These are phyloP conservation scores for Periophthalmus modestus DNA, from an alignment of 2,113 vertebrate genomes.

Conservation along the genomic window DNA sequence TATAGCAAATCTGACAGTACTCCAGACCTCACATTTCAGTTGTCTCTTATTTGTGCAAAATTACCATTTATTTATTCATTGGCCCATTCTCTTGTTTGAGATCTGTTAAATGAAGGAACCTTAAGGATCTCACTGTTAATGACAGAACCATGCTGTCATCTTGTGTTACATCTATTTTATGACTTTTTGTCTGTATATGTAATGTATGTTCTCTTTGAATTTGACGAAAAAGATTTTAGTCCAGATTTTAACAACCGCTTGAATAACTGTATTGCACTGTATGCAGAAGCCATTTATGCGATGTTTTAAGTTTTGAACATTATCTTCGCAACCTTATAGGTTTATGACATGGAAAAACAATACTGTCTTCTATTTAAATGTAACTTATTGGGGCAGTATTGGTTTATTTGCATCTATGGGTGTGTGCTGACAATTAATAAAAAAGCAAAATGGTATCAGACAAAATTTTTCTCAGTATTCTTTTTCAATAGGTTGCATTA, in stretches of 20 bases:
- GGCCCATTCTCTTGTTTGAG: conserved; percentile 41
- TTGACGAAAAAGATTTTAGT: conserved; percentile 36
- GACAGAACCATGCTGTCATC: conserved; percentile 11
- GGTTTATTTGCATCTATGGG: conserved; percentile 49
- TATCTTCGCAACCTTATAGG: conserved; percentile 53
- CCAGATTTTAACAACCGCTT: conserved; percentile 38
- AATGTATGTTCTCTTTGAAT: conserved; percentile 19
- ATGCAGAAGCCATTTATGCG: conserved; percentile 56
- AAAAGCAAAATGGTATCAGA: conserved; percentile 26
- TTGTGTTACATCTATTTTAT: conserved; percentile 9
- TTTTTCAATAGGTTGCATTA: not conserved
- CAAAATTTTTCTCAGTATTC: not conserved
- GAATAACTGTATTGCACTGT: conserved; percentile 53
- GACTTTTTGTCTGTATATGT: conserved; percentile 22
- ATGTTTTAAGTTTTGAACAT: conserved; percentile 43
- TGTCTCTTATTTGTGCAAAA: conserved; percentile 3
- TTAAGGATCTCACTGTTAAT: not conserved
- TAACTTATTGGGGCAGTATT: conserved; percentile 73
- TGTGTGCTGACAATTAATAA: conserved; percentile 56
- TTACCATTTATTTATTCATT: conserved; percentile 24
- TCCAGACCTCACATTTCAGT: conserved; percentile 1
- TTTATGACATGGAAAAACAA: conserved; percentile 45
- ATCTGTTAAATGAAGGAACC: conserved; percentile 30
- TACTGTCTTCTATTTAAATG: conserved; percentile 71
- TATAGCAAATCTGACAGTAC: not conserved